Evolutionary conservation across 2,113 vertebrate genomes (phyloP).

Genomic region (Brachirus orientalis): DNA sequence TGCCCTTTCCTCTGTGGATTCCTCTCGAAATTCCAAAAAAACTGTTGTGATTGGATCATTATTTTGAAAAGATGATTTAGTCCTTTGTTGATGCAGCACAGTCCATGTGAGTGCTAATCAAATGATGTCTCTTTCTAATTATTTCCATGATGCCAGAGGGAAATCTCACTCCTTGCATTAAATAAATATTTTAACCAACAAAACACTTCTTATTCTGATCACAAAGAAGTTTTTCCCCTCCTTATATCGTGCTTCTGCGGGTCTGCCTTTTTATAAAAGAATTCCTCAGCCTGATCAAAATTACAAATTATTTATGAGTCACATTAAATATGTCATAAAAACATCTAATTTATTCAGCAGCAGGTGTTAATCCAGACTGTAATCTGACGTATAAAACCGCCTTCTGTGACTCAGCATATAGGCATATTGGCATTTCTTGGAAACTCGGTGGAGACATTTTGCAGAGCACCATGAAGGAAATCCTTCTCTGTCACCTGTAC

Average conservation of each 20-base stretch:
- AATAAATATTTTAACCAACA: constrained; percentile 49
- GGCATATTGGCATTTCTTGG: constrained; percentile 1
- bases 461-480: constrained; percentile 14
- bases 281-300: constrained; percentile 81
- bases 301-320: constrained; percentile 56
- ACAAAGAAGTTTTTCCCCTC: constrained; percentile 74
- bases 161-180: constrained; percentile 29
- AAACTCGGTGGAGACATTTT: constrained; percentile 32
- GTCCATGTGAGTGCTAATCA: constrained; percentile 7
- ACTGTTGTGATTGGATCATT: not conserved
- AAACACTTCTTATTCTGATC: constrained; percentile 79
- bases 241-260: constrained; percentile 78
- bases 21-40: not conserved
- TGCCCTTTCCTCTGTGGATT: no score
- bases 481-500: constrained; percentile 39
- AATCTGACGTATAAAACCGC: constrained; percentile 28
- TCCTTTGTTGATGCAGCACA: constrained; percentile 10
- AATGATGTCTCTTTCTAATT: constrained; percentile 10
- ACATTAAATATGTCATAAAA: constrained; percentile 43
- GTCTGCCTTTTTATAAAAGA: constrained; percentile 72
- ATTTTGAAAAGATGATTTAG: no score
- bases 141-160: constrained; percentile 23
- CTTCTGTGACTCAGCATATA: constrained; percentile 25
- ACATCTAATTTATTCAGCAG: constrained; percentile 24
- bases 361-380: constrained; percentile 41